A percentile compares a stretch with the other conserved stretches of the same genome.
phyloP scores from a whole-genome alignment of 2,797 vertebrate species.

The Heterohyrax brucei region DNA sequence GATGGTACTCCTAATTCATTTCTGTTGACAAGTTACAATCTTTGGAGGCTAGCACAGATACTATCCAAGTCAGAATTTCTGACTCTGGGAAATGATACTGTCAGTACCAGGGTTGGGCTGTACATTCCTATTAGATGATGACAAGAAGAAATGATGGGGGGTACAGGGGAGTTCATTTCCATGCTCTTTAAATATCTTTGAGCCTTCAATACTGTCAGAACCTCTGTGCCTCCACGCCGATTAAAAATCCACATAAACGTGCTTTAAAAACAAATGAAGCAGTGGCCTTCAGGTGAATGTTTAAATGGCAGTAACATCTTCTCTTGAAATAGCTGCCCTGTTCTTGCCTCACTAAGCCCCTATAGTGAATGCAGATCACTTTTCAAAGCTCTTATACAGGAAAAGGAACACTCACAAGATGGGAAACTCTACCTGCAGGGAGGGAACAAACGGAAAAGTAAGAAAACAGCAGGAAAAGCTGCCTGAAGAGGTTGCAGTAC shows the following conservation, averaged over 20 bases:
- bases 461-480: slow-evolving; percentile 82
- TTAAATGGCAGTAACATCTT: neutral
- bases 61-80: neutral
- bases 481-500: slow-evolving; percentile 75
- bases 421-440: slow-evolving; percentile 80
- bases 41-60: neutral
- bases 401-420: slow-evolving; percentile 80
- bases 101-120: neutral
- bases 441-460: slow-evolving; percentile 80
- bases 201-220: neutral
- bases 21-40: slow-evolving; percentile 12
- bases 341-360: slow-evolving; percentile 58
- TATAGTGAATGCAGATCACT: slow-evolving; percentile 60
- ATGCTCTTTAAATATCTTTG: neutral
- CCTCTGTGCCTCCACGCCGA: neutral
- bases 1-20: neutral
- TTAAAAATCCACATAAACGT: slow-evolving; percentile 59
- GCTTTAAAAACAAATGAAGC: slow-evolving; percentile 48
- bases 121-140: neutral
- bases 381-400: slow-evolving; percentile 69
- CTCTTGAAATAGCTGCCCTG: slow-evolving; percentile 58
- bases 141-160: neutral
- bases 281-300: neutral
- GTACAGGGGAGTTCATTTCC: neutral
- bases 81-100: neutral